These are phyloP conservation scores for Trachelus stipa DNA, from an alignment of 2,888 invertebrate genomes.

Conservation along the genomic window DNA sequence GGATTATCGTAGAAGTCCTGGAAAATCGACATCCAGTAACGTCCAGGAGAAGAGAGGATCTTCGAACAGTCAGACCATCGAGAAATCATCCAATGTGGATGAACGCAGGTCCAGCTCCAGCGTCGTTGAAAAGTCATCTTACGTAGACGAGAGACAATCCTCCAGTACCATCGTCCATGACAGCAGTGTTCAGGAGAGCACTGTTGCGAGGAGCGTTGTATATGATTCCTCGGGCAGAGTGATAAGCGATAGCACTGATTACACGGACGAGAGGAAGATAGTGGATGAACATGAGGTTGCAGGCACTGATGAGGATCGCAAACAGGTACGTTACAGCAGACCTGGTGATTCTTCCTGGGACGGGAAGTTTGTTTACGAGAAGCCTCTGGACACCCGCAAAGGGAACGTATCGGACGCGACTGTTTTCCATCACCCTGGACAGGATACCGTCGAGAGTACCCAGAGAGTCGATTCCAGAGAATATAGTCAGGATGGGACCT, in stretches of 20 bases:
- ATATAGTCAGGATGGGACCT: constrained; percentile 34
- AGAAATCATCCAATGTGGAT: neutral
- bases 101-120: neutral
- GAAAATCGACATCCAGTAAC: neutral
- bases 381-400: constrained; percentile 42
- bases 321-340: constrained; percentile 26
- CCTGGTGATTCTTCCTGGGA: constrained; percentile 68
- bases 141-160: neutral
- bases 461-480: constrained; percentile 39
- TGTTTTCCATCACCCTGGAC: constrained; percentile 15
- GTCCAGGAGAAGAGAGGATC: neutral
- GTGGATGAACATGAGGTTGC: neutral
- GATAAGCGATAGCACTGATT: neutral
- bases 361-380: constrained; percentile 71
- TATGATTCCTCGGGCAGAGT: neutral
- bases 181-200: neutral
- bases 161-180: neutral
- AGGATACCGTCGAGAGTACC: constrained; percentile 27
- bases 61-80: neutral
- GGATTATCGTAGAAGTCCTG: neutral
- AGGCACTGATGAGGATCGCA: constrained; percentile 10
- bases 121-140: neutral
- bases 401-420: constrained; percentile 43
- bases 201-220: neutral
- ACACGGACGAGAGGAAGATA: neutral